These are phyloP conservation scores for Rhinolophus sinicus DNA, from an alignment of 2,113 vertebrate genomes.

Conservation along the genomic window DNA sequence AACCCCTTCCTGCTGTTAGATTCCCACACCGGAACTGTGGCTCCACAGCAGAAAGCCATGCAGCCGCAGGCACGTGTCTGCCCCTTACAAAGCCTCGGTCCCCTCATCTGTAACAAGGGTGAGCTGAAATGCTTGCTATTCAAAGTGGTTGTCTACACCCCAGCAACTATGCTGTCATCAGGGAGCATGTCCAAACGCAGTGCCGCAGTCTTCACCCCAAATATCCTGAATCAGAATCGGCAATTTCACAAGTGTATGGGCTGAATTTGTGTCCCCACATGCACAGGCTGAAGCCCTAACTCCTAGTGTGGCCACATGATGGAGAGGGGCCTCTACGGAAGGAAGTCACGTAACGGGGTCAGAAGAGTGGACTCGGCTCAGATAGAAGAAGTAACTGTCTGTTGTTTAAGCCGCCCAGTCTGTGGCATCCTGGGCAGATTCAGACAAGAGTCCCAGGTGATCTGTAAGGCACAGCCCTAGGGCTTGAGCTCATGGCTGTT, in stretches of 20 bases:
- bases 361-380: too few relatives aligned
- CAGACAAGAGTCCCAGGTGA: neutral
- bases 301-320: neutral
- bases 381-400: neutral
- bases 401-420: too few relatives aligned
- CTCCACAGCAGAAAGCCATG: rapidly evolving
- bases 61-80: neutral
- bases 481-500: rapidly evolving
- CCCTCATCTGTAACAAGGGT: rapidly evolving
- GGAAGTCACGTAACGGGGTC: neutral
- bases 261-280: rapidly evolving
- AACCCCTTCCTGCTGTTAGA: too few relatives aligned
- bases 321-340: neutral
- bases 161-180: rapidly evolving
- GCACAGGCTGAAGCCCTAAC: neutral
- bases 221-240: neutral
- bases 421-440: rapidly evolving
- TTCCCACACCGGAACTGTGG: rapidly evolving
- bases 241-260: neutral
- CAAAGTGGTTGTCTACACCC: rapidly evolving
- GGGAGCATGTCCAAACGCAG: neutral
- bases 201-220: too few relatives aligned
- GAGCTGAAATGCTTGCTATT: rapidly evolving
- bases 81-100: neutral
- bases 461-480: rapidly evolving